Base-by-base conservation (phyloP, 2,888 invertebrate species). In the Unio delphinus region DNA sequence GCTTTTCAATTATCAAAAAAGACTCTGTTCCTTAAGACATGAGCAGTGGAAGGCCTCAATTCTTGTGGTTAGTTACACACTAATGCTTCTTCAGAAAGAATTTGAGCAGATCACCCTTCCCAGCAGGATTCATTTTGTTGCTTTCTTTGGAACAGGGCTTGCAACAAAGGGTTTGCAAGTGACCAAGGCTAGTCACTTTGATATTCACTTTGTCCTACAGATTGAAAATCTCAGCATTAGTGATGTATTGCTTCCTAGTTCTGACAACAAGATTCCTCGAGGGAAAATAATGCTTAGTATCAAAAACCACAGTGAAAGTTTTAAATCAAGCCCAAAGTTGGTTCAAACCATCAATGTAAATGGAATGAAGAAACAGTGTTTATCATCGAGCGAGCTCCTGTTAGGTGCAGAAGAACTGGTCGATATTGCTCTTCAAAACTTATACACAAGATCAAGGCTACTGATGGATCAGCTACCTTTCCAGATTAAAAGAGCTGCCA, bases 401-500 rank as follows among this genome's bases (percentile, higher is more conserved):
- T 63, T 65, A 26, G 60, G 74, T 17, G 75, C 79, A 3, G 80
- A 81, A 60, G 76, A 73, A 30, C 55, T 84, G 60, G 58, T 84
- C 6, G 80, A 81, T n/a, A 72, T 65, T 26, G 78, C 82, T 66
- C 57, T 85, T 8, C 75, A 81, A 61, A 78, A 72, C 61, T 67
- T 86, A 34, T 79, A 80, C 63, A 76, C 78, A 54, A 79, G 77
- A 61, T 74, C 73, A 55, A 79, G 81, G 56, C 73, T 68, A 30
- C 68, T 78, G 1, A 72, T 80, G 61, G 86, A 85, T 30, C 72
- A 80, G 58, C 68, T 86, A 7, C 84, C 85, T 15, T 84, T 84
- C 67, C 77, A 73, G 55, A 72, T 86, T 15, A 79, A 78, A 56
- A 65, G 80, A 45, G 64, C 81, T 28, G 64, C 79, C 11, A 71